These are phyloP conservation scores for Plagiodera versicolora DNA, from an alignment of 2,888 invertebrate species.

Conservation along the genomic window DNA sequence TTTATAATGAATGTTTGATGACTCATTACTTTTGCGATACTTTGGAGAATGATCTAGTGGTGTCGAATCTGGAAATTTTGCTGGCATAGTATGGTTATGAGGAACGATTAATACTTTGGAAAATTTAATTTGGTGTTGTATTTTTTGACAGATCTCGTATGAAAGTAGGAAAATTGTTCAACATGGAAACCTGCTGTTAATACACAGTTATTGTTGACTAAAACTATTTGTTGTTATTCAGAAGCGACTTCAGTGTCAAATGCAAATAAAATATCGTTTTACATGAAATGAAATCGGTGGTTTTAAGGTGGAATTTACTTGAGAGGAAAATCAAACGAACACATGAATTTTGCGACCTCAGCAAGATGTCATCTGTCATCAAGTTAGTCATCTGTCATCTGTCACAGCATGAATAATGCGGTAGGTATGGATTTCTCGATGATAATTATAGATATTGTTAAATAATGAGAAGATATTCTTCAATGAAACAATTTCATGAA, in stretches of 20 bases:
- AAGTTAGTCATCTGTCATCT: background rate
- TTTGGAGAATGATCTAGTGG: too few relatives aligned
- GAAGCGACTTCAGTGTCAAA: conserved; percentile 44
- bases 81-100: too few relatives aligned
- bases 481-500: too few relatives aligned
- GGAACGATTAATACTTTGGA: too few relatives aligned
- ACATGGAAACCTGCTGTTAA: background rate
- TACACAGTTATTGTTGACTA: background rate
- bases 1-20: too few relatives aligned
- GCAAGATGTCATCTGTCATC: background rate
- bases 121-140: too few relatives aligned
- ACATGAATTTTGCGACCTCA: conserved; percentile 24
- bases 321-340: conserved; percentile 44
- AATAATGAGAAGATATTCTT: too few relatives aligned
- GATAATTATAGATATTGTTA: too few relatives aligned
- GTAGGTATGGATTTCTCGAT: background rate
- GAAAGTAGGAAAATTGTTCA: background rate
- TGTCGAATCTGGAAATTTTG: too few relatives aligned
- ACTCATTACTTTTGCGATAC: too few relatives aligned
- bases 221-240: conserved; percentile 1
- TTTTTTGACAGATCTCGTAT: background rate
- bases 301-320: conserved; percentile 59
- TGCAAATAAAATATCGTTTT: conserved; percentile 47
- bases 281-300: conserved; percentile 9
- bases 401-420: background rate